Evolutionary conservation across 2,113 vertebrate genomes (phyloP).

Genomic region (Panthera leo): DNA sequence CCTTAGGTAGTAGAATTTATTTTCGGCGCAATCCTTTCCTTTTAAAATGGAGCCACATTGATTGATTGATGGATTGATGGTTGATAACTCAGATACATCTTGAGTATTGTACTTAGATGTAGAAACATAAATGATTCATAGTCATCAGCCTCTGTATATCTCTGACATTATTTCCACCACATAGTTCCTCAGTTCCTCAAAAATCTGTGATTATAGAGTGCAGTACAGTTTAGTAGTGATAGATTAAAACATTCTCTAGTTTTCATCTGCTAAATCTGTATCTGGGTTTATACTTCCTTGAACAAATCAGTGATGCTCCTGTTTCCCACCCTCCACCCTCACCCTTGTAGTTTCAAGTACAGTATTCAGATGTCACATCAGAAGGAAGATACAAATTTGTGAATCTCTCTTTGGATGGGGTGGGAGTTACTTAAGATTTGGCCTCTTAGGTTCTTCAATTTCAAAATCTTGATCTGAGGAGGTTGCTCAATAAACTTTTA

Average conservation of each 20-base stretch:
- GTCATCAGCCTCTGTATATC: background rate
- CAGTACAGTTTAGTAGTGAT: background rate
- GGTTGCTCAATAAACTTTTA: background rate
- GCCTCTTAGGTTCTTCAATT: conserved; percentile 1
- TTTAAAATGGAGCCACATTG: background rate
- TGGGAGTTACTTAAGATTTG: conserved; percentile 8
- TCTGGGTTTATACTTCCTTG: background rate
- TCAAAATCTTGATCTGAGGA: conserved; percentile 29
- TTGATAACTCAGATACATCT: background rate
- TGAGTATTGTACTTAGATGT: background rate
- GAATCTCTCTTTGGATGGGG: background rate
- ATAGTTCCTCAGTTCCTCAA: conserved; percentile 1
- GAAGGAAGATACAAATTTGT: background rate
- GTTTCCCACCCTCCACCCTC: background rate
- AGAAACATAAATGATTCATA: conserved; percentile 27
- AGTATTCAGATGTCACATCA: background rate
- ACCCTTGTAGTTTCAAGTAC: background rate
- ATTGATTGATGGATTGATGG: background rate
- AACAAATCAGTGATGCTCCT: background rate
- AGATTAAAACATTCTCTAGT: conserved; percentile 25
- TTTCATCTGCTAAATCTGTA: background rate
- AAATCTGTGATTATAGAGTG: background rate
- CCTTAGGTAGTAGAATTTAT: background rate
- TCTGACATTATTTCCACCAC: conserved; percentile 33
- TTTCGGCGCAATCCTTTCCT: background rate